Evolutionary conservation across 1,140 invertebrate species (phyloP), one percentile per base, ranked within the genome.

Genomic region (Zaprionus capensis): DNA sequence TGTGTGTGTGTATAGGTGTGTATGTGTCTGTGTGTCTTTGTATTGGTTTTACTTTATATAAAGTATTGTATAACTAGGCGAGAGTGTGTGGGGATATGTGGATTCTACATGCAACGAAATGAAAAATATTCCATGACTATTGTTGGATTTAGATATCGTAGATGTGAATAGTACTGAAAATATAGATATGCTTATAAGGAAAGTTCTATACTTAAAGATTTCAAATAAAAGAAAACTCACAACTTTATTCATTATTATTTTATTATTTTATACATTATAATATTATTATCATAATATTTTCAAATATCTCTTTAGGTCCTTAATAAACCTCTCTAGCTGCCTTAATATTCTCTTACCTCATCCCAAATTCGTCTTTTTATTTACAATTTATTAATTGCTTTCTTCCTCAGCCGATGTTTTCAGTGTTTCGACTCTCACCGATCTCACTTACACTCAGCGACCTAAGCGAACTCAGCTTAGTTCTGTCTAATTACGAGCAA

Each of bases 401-500:
- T 49, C 44, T 26, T 38, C 6, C 14, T 41, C 26, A 11, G 1
- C 11, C 14, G 14, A 26, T 11, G 17, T 17, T 4, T 20, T 5
- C 26, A 28, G 26, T 9, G 1, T 5, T n/a, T 12, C 20, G 4
- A 44, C 58, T 83, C 78, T 57, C 81, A 83, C 65, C 61, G 62
- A 77, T 80, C 81, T 83, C 78, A 38, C 46, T 83, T 83, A 78
- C 81, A 73, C 22, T 14, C 14, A 12, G 15, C 20, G 20, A 20
- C 41, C 20, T 53, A 20, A 36, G 17, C 57, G n/a, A 62, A 34
- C 20, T 51, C 46, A 14, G 44, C 58, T 28, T 38, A 49, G 7
- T 61, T 38, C 62, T 72, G 61, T 22, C 26, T 72, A 85, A 85
- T 85, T 84, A 65, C 63, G 57, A 67, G 20, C 78, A 78, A 84